Evolutionary conservation across 2,888 invertebrate genomes (phyloP).

Genomic region (Tiliacea aurago): DNA sequence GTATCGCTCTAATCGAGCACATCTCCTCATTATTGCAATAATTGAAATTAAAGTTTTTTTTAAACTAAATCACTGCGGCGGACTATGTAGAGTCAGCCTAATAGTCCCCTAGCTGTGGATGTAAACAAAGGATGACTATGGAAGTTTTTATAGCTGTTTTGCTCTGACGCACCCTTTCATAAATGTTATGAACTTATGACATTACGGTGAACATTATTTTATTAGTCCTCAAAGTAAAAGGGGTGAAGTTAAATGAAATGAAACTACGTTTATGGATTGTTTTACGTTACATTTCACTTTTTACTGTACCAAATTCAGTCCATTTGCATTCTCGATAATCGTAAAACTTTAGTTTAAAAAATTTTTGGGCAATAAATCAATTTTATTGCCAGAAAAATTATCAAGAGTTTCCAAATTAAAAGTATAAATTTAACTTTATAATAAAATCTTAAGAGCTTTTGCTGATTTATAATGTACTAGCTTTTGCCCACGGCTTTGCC

Average conservation of each 20-base stretch:
- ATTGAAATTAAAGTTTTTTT: too few relatives aligned
- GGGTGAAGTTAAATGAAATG: constrained; percentile 46
- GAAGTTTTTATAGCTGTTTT: constrained; percentile 55
- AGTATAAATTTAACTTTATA: not conserved
- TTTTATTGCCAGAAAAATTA: not conserved
- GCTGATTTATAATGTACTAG: not conserved
- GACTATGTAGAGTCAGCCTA: constrained; percentile 38
- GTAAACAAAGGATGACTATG: constrained; percentile 46
- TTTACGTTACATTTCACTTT: constrained; percentile 25
- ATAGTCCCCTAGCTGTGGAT: constrained; percentile 5
- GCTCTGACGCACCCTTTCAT: constrained; percentile 32
- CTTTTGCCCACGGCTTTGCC: too few relatives aligned
- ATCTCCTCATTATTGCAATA: too few relatives aligned
- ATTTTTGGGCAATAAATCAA: constrained; percentile 9
- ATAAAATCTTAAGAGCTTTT: not conserved
- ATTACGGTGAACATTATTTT: constrained; percentile 54
- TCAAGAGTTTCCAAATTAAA: not conserved
- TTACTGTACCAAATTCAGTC: constrained; percentile 2
- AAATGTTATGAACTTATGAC: constrained; percentile 58
- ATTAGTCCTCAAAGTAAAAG: constrained; percentile 42
- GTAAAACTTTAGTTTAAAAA: constrained; percentile 9
- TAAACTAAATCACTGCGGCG: too few relatives aligned
- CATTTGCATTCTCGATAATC: constrained; percentile 20
- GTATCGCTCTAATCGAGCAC: too few relatives aligned
- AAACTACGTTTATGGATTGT: constrained; percentile 43